Evolutionary conservation across 2,113 vertebrate genomes (phyloP).

Genomic region (Fregata magnificens): DNA sequence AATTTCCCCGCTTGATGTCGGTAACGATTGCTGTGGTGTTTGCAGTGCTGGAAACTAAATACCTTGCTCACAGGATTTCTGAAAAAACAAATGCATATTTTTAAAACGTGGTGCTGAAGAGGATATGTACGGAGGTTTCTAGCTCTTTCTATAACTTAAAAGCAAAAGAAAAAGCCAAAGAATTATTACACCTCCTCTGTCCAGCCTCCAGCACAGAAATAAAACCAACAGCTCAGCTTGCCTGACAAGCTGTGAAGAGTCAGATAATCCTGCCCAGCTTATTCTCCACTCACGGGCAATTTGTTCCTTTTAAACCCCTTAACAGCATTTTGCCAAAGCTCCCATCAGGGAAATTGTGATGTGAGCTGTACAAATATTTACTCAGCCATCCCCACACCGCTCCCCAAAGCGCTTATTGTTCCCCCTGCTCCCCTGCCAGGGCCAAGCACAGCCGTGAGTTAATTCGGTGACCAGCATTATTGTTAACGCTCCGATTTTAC

Average conservation of each 20-base stretch:
- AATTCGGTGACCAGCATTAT: rapidly evolving
- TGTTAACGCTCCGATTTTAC: background rate
- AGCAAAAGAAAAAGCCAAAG: background rate
- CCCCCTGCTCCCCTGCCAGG: rapidly evolving
- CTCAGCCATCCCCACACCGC: background rate
- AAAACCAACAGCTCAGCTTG: background rate
- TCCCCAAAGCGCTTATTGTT: background rate
- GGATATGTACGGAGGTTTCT: background rate
- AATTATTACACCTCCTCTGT: background rate
- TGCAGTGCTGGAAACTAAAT: background rate
- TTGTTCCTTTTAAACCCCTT: conserved; percentile 14
- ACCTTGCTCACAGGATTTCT: background rate
- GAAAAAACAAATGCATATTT: background rate
- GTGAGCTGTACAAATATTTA: background rate
- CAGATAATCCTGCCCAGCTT: conserved; percentile 6
- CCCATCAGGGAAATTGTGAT: background rate
- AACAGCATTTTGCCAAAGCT: background rate
- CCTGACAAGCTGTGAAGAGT: background rate
- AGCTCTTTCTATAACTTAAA: background rate
- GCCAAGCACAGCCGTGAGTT: rapidly evolving
- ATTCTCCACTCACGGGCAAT: background rate
- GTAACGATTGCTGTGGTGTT: background rate
- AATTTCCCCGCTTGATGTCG: background rate
- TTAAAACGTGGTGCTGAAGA: background rate
- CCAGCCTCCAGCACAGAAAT: background rate